Base-by-base conservation (phyloP, 2,888 invertebrate genomes). In the Caenorhabditis afra region DNA sequence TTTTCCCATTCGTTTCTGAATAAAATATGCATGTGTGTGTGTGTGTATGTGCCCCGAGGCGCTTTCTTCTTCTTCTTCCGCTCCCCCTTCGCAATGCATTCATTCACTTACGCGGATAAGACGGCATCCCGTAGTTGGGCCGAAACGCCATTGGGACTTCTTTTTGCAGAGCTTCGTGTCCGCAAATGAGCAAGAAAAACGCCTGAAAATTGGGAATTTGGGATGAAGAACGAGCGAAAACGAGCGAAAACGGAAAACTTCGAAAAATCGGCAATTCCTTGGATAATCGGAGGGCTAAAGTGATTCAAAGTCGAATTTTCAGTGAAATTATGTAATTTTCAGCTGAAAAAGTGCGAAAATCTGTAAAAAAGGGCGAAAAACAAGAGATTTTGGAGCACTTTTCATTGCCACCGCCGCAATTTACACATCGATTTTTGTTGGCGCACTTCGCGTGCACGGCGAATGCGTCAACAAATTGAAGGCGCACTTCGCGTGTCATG, bases 141-240 rank as follows among this genome's bases (percentile, higher is more conserved):
- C 78, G 71, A 62, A 80, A 82, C 45, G 81, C 76, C 81, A 82
- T 82, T n/a, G 23, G 2, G 41, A 41, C 41, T 4, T 4, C 4
- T 11, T 41, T 3, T 41, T 3, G 14, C 8, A 16, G 37, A 8
- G 16, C 10, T 16, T 14, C 18, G 37, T 18, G n/a, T 29, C 14
- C 12, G 29, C 35, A 20, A 41, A 37, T 58, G 8, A 14, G 37
- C n/a, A 35, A 37, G 37, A 58, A 29, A 29, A 29, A 3, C 29
- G 29, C 29, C 29, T 29, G 29, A 29, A 29, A 29, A 29, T 7
- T 3, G 7, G 29, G 7, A 29, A 29, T 29, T 29, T 29, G 4
- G 29, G 3, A 7, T 29, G 29, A 29, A n/a, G n/a, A 29, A 29
- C 29, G 7, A 29, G 7, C 4, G 29, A 29, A 29, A 29, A 29